phyloP scores from a whole-genome alignment of 2,888 invertebrate genomes.

The Pachliopta kotzebuea region DNA sequence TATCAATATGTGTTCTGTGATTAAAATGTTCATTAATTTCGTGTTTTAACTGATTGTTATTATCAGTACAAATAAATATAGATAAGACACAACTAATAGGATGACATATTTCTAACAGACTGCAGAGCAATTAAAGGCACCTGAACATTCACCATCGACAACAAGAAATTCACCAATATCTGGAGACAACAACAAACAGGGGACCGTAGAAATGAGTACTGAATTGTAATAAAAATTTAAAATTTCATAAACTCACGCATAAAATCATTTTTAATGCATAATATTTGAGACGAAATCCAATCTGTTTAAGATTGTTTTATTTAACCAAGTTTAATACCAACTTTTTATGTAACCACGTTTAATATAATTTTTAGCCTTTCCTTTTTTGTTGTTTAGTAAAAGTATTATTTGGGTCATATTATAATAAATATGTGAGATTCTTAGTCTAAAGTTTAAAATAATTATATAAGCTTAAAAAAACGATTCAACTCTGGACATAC shows the following conservation, averaged over 20 bases:
- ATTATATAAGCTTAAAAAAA: not conserved
- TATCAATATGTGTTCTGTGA: constrained; percentile 36
- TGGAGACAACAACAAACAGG: constrained; percentile 49
- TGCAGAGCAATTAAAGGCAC: constrained; percentile 73
- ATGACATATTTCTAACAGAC: constrained; percentile 45
- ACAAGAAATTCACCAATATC: constrained; percentile 43
- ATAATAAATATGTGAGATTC: not conserved
- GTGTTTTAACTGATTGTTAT: constrained; percentile 23
- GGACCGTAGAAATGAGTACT: constrained; percentile 84
- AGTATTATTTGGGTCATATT: not conserved
- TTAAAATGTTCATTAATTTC: constrained; percentile 35
- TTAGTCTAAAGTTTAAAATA: too few relatives aligned
- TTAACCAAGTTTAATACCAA: too few relatives aligned
- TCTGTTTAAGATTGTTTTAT: not conserved
- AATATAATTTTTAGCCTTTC: not conserved
- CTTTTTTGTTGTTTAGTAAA: not conserved
- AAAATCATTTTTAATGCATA: not conserved
- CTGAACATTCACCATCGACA: constrained; percentile 45
- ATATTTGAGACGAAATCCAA: not conserved
- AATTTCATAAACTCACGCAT: not conserved
- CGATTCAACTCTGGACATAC: not conserved
- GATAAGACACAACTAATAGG: constrained; percentile 11
- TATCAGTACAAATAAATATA: not conserved
- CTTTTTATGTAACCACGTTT: too few relatives aligned
- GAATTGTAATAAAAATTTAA: constrained; percentile 76